A percentile compares a stretch with the other conserved stretches of the same genome.
phyloP scores from a whole-genome alignment of 2,113 vertebrate genomes.

The Delphinus delphis region DNA sequence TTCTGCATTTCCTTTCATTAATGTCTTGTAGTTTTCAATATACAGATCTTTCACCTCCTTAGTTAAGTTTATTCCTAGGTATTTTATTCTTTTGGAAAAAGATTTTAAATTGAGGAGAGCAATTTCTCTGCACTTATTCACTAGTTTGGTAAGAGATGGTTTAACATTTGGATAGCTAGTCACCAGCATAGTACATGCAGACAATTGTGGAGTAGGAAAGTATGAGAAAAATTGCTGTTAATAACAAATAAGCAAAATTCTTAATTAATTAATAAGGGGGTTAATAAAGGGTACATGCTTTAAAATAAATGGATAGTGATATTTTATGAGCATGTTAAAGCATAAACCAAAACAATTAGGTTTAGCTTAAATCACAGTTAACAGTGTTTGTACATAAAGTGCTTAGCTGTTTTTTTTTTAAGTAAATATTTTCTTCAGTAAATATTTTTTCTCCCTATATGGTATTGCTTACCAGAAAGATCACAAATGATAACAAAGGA shows the following conservation, averaged over 20 bases:
- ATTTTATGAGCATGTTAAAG: constrained; percentile 39
- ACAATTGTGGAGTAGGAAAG: not conserved
- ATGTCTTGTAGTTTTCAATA: not conserved
- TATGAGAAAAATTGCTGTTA: not conserved
- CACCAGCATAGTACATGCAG: not conserved
- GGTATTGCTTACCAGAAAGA: not conserved
- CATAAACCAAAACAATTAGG: constrained; percentile 10
- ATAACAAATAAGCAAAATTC: not conserved
- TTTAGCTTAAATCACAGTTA: constrained; percentile 34
- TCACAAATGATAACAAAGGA: constrained; percentile 26
- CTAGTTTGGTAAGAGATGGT: not conserved
- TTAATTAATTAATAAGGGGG: not conserved
- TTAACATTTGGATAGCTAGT: not conserved
- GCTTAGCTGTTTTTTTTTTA: not conserved
- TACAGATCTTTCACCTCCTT: not conserved
- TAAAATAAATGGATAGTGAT: constrained; percentile 34
- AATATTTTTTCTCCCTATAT: not conserved
- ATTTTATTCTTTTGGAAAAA: not conserved
- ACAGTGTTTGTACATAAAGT: not conserved
- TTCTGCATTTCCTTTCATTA: not conserved
- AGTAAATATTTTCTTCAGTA: constrained; percentile 30
- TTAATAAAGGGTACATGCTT: constrained; percentile 42
- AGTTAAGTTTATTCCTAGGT: not conserved
- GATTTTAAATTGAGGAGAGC: not conserved
- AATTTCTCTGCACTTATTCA: not conserved